A percentile compares a stretch with the other conserved stretches of the same genome.
phyloP scores from a whole-genome alignment of 2,113 vertebrate species.

The Callipepla squamata region DNA sequence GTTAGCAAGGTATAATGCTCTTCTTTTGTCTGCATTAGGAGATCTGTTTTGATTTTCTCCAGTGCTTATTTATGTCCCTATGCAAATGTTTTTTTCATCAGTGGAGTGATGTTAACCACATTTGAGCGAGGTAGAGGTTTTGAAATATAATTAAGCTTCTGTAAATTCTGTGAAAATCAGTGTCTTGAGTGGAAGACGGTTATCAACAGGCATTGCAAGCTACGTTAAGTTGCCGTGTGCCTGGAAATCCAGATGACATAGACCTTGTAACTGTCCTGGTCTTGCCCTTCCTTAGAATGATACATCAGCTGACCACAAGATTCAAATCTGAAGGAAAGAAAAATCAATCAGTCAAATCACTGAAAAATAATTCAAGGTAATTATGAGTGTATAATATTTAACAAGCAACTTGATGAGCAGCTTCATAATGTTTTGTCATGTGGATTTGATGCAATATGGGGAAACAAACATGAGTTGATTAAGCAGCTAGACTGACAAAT shows the following conservation, averaged over 20 bases:
- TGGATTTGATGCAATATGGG: not conserved
- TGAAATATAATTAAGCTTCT: slow-evolving; percentile 5
- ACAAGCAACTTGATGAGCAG: not conserved
- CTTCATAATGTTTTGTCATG: slow-evolving; percentile 27
- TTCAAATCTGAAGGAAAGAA: not conserved
- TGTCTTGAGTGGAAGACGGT: not conserved
- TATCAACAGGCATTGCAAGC: not conserved
- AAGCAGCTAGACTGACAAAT: not conserved
- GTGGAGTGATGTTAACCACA: not conserved
- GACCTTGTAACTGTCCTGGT: not conserved
- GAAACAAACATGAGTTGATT: not conserved
- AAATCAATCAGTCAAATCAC: not conserved
- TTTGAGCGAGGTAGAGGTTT: not conserved
- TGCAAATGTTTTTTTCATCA: not conserved
- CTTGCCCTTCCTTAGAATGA: not conserved
- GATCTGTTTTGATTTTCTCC: not conserved
- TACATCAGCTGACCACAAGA: not conserved
- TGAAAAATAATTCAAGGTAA: not conserved
- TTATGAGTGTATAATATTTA: not conserved
- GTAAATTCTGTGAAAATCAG: not conserved
- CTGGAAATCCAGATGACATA: not conserved
- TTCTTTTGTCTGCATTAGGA: not conserved
- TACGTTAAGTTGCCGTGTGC: not conserved
- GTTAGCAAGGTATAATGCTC: not conserved
- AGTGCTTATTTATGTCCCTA: not conserved